These are phyloP conservation scores for Scomber scombrus DNA, from an alignment of 2,113 vertebrate species.

Conservation along the genomic window DNA sequence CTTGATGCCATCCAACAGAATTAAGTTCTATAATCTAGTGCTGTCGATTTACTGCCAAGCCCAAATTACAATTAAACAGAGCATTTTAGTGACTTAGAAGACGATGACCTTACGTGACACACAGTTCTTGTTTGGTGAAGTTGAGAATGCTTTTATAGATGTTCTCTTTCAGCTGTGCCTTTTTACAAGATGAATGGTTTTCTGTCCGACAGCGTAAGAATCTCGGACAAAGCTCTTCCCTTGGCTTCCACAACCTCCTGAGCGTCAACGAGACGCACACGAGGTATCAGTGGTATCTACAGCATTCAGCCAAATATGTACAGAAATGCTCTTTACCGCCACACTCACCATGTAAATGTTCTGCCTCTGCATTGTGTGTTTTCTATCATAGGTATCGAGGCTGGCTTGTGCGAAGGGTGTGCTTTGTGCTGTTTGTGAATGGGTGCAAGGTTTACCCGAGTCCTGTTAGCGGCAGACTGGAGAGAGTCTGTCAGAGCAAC, in stretches of 20 bases:
- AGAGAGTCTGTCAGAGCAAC: conserved; percentile 74
- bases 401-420: conserved; percentile 84
- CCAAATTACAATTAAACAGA: background rate
- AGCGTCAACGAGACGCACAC: conserved; percentile 81
- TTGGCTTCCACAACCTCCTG: conserved; percentile 81
- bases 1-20: background rate
- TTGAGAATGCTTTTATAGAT: conserved; percentile 8
- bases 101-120: background rate
- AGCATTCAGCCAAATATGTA: background rate
- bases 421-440: conserved; percentile 80
- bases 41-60: background rate
- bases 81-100: background rate
- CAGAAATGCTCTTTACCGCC: background rate
- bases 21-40: background rate
- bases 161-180: background rate
- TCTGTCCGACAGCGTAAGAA: conserved; percentile 65
- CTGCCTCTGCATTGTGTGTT: conserved; percentile 34
- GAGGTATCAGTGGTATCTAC: conserved; percentile 67
- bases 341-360: background rate
- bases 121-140: conserved; percentile 8
- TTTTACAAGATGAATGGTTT: conserved; percentile 8
- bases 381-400: conserved; percentile 79
- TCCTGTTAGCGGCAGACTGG: conserved; percentile 61
- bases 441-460: conserved; percentile 77
- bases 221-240: conserved; percentile 60